Evolutionary conservation across 2,797 vertebrate species (phyloP).

Genomic region (Etheostoma nigrum): DNA sequence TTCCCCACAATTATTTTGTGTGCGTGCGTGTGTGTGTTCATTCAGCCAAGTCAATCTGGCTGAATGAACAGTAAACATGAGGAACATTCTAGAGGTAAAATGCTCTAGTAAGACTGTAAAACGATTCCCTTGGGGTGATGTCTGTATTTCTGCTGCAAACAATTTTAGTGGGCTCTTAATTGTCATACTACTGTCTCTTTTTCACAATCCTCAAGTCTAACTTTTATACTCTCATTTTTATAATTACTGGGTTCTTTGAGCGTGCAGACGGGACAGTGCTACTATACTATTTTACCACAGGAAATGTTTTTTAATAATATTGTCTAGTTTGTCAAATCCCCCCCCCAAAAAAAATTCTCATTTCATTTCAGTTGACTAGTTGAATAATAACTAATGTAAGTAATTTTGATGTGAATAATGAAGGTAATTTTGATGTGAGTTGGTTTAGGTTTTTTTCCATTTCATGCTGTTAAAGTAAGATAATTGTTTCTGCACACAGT

Average conservation of each 20-base stretch:
- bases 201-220: slow-evolving; percentile 19
- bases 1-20: slow-evolving; percentile 3
- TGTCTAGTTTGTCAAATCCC: not conserved
- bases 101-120: slow-evolving; percentile 58
- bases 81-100: slow-evolving; percentile 51
- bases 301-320: not conserved
- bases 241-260: slow-evolving; percentile 1
- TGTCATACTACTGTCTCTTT: slow-evolving; percentile 13
- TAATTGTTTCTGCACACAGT: not conserved
- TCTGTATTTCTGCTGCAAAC: slow-evolving; percentile 26
- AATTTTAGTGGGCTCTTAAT: not conserved
- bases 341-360: not conserved
- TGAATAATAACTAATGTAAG: not conserved
- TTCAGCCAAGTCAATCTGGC: slow-evolving; percentile 48
- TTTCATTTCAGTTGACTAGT: not conserved
- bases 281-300: not conserved
- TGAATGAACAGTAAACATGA: too few relatives aligned
- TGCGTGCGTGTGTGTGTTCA: slow-evolving; percentile 3
- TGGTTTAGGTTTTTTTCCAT: not conserved
- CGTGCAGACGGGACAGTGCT: not conserved
- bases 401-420: not conserved
- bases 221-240: not conserved
- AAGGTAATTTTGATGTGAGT: not conserved
- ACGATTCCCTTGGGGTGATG: slow-evolving; percentile 24
- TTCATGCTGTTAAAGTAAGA: not conserved